Conservation (phyloP, 2,113 vertebrate genomes). For the Falcunculus frontatus region DNA sequence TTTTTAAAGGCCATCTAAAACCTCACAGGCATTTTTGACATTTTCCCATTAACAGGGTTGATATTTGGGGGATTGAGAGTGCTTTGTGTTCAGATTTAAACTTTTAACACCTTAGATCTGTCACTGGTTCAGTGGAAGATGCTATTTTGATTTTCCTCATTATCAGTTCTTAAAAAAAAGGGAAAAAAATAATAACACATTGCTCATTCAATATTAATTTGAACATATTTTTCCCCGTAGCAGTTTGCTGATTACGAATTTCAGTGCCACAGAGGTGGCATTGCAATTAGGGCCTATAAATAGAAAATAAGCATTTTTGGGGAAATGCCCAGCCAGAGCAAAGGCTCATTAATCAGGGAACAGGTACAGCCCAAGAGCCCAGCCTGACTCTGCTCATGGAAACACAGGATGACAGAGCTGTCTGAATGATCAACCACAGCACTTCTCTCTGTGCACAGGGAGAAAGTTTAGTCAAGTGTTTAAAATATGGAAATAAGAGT, state of each 20-base stretch:
- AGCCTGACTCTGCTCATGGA: background rate
- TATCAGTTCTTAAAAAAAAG: background rate
- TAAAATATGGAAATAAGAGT: background rate
- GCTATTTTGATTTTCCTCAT: background rate
- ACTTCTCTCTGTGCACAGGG: background rate
- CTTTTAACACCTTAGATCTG: background rate
- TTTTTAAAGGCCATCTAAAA: slow-evolving; percentile 34
- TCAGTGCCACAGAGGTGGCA: background rate
- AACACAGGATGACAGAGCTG: background rate
- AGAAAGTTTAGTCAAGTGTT: slow-evolving; percentile 24
- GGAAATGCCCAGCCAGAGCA: background rate
- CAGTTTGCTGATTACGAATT: background rate
- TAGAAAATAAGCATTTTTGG: background rate
- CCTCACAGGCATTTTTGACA: slow-evolving; percentile 41
- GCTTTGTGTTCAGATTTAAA: background rate
- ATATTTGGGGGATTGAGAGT: background rate
- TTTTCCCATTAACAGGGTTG: background rate
- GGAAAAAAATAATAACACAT: background rate
- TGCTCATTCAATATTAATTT: background rate
- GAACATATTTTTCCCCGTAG: slow-evolving; percentile 14
- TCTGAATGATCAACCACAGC: background rate
- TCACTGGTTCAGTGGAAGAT: background rate
- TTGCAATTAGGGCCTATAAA: background rate
- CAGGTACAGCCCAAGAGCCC: background rate
- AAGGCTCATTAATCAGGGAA: background rate